Evolutionary conservation across 2,888 invertebrate species (phyloP), one percentile per base, ranked within the genome.

Genomic region (Biston stratarius): DNA sequence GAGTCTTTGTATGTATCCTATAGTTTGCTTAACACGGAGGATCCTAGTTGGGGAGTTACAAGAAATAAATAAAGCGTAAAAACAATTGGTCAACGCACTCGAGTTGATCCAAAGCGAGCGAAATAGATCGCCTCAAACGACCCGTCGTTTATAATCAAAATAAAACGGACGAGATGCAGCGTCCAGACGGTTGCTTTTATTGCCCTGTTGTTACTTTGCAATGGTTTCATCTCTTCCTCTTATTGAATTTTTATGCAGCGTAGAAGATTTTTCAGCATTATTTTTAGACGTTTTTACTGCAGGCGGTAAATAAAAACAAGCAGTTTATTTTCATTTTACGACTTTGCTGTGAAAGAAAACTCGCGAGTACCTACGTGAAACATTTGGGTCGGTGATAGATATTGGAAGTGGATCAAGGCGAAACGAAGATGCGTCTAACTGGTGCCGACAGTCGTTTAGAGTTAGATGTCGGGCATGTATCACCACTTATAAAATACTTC

Each of bases 241-340:
- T 45, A 60, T 63, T 55, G 55, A 63, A n/a, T 38, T 60, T 57
- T 64, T 61, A 59, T 48, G 61, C 49, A 48, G 59, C 48, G 52
- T 24, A 42, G 40, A 52, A 42, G 24, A 36, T 48, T 44, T 48
- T 65, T 42, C 34, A 15, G 34, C 38, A 49, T 67, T 67, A 64
- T 67, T 67, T 66, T 64, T 47, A 49, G 53, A 33, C 33, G 34
- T 63, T 62, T 63, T 62, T 61, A 48, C 61, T 65, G 51, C 62
- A 70, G 36, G 42, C 64, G 45, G 58, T 69, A 63, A 67, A 72
- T 74, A 65, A 67, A 73, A 70, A 69, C 61, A 67, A 65, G 67
- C 42, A 33, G 62, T 53, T 64, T 72, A 71, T 72, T 73, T 73
- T 61, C 42, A 59, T 73, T 72, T 74, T 72, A 73, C 67, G 72